These are phyloP conservation scores for Drosophila pruinosa DNA, from an alignment of 1,140 invertebrate genomes.

Conservation along the genomic window DNA sequence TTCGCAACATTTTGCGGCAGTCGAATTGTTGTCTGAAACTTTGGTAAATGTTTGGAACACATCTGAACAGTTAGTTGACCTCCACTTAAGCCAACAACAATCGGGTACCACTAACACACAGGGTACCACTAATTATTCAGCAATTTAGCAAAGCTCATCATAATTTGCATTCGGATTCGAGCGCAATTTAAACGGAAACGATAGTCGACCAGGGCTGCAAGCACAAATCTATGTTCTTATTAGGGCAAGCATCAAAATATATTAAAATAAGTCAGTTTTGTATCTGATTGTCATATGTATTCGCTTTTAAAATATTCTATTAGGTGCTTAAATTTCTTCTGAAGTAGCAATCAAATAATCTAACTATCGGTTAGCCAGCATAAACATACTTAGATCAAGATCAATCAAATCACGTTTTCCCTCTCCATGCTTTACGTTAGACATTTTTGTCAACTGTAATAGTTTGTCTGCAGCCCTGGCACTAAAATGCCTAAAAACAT, in stretches of 20 bases:
- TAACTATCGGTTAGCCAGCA: too few species aligned
- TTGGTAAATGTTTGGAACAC: slow-evolving; percentile 14
- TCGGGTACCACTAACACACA: slow-evolving; percentile 1
- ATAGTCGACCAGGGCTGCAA: slow-evolving; percentile 39
- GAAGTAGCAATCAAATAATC: too few species aligned
- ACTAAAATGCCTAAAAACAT: slow-evolving; percentile 46
- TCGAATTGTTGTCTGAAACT: slow-evolving; percentile 18
- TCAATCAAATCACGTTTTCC: background rate
- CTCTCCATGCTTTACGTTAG: background rate
- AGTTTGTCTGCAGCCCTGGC: slow-evolving; percentile 39
- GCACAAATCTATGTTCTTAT: too few species aligned
- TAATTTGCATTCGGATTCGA: slow-evolving; percentile 74
- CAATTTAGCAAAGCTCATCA: slow-evolving; percentile 78
- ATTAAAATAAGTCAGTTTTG: too few species aligned
- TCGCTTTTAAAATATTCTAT: too few species aligned
- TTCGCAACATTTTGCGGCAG: slow-evolving; percentile 45
- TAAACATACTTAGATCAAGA: too few species aligned
- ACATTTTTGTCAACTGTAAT: background rate
- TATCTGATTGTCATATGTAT: background rate
- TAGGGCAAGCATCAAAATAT: too few species aligned
- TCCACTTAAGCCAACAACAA: slow-evolving; percentile 25
- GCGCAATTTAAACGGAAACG: slow-evolving; percentile 41
- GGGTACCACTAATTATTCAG: slow-evolving; percentile 52
- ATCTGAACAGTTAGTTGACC: slow-evolving; percentile 31
- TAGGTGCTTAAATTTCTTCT: too few species aligned